Conservation (phyloP, 2,888 invertebrate species). For the Tinea trinotella region DNA sequence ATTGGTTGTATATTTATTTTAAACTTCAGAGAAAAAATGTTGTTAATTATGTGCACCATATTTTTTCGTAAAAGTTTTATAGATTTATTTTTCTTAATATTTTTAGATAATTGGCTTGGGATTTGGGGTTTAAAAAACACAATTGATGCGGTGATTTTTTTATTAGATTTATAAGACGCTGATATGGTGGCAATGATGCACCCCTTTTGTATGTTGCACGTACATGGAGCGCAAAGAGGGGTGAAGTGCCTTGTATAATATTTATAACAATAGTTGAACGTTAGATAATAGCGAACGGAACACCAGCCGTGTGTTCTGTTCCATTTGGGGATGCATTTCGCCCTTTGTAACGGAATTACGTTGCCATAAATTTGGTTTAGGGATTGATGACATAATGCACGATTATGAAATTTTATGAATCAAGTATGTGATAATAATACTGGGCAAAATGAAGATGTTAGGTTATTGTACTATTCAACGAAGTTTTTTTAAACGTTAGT, state of each 20-base stretch:
- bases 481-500: too few relatives aligned
- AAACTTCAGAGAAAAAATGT: not conserved
- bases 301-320: not conserved
- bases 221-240: slow-evolving; percentile 30
- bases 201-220: slow-evolving; percentile 60
- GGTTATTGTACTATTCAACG: not conserved
- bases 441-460: not conserved
- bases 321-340: slow-evolving; percentile 13
- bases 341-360: slow-evolving; percentile 1
- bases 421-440: not conserved
- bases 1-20: slow-evolving; percentile 5
- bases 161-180: not conserved
- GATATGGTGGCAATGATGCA: slow-evolving; percentile 16
- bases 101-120: not conserved
- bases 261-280: slow-evolving; percentile 17
- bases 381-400: slow-evolving; percentile 16
- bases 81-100: not conserved
- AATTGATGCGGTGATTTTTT: not conserved
- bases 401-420: slow-evolving; percentile 10
- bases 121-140: not conserved
- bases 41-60: not conserved
- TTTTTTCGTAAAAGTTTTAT: not conserved
- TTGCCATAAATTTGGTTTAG: slow-evolving; percentile 17
- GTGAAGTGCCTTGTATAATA: slow-evolving; percentile 33
- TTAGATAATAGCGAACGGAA: slow-evolving; percentile 13